These are phyloP conservation scores for Onychomys arenicola DNA, from an alignment of 2,797 vertebrate species.

Conservation along the genomic window DNA sequence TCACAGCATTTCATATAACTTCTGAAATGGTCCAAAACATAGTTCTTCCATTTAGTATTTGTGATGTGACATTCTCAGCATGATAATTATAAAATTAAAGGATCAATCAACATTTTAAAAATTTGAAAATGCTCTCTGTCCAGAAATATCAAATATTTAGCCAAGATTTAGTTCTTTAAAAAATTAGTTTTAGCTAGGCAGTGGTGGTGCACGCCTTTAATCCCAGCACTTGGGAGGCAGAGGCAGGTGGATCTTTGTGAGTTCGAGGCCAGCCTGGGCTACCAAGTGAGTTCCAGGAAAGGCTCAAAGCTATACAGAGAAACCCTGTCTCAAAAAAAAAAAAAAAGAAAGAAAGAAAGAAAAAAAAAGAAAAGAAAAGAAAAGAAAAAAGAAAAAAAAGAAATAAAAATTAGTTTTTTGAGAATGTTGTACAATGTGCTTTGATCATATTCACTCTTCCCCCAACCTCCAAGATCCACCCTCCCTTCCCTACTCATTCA, in stretches of 20 bases:
- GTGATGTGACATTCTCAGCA: not conserved
- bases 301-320: too few species aligned
- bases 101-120: not conserved
- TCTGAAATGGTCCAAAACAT: not conserved
- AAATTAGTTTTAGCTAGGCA: not conserved
- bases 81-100: not conserved
- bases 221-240: too few species aligned
- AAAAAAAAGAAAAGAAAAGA: too few species aligned
- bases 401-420: not conserved
- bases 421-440: not conserved
- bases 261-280: too few species aligned
- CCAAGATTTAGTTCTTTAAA: not conserved
- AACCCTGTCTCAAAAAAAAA: too few species aligned
- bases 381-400: too few species aligned
- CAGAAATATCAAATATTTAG: not conserved
- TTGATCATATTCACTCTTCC: not conserved
- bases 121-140: not conserved
- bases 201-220: too few species aligned
- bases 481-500: not conserved
- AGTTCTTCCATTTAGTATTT: not conserved
- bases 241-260: too few species aligned
- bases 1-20: not conserved
- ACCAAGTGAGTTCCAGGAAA: too few species aligned
- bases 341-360: too few species aligned
- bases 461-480: too few species aligned